Conservation (phyloP, 2,797 vertebrate species). For the Morus bassanus region DNA sequence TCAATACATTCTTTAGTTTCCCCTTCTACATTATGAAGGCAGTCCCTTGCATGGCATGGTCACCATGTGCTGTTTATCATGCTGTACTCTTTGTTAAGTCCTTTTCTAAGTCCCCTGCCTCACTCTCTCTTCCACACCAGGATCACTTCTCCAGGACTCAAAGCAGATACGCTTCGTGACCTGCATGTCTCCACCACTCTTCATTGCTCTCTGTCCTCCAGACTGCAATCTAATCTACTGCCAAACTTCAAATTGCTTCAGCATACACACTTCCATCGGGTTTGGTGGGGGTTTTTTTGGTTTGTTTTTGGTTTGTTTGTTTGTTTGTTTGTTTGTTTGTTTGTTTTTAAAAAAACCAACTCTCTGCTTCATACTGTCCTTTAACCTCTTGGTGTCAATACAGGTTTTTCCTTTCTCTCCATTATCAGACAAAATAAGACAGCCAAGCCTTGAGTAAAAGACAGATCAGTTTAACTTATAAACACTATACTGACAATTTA, state of each 20-base stretch:
- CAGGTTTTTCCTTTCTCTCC: not conserved
- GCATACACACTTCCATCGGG: not conserved
- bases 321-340: too few species aligned
- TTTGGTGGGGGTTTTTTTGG: not conserved
- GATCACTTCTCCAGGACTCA: not conserved
- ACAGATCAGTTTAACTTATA: not conserved
- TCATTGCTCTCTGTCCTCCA: not conserved
- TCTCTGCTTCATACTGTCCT: not conserved
- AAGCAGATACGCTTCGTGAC: accelerated
- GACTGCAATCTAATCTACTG: not conserved
- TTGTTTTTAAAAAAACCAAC: too few species aligned
- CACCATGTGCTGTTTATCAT: not conserved
- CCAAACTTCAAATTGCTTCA: not conserved
- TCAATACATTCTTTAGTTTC: not conserved
- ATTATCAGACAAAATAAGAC: not conserved
- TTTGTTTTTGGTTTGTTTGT: too few species aligned
- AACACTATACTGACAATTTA: not conserved
- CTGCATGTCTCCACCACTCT: not conserved
- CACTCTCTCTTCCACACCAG: not conserved
- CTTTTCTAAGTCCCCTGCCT: not conserved
- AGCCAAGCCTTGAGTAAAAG: not conserved
- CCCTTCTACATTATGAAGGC: accelerated
- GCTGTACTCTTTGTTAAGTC: not conserved
- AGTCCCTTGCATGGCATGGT: accelerated
- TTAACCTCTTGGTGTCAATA: not conserved